Evolutionary conservation across 2,113 vertebrate species (phyloP).

Genomic region (Anarrhichthys ocellatus): DNA sequence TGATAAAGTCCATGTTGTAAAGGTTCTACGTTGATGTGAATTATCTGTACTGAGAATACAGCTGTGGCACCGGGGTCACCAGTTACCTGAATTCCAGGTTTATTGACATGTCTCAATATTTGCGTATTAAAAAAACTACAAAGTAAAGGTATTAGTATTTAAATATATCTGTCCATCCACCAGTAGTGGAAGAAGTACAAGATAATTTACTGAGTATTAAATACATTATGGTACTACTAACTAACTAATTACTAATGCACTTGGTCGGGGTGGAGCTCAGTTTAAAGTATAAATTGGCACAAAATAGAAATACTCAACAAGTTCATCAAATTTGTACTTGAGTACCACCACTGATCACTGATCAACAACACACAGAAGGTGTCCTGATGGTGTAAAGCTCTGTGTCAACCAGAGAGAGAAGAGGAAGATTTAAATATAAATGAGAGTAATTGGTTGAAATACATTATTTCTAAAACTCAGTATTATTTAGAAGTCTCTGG

Average conservation of each 20-base stretch:
- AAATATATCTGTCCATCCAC: no score
- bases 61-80: not conserved
- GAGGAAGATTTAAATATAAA: not conserved
- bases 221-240: not conserved
- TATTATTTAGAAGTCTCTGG: not conserved
- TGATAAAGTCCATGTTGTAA: not conserved
- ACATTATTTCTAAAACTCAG: not conserved
- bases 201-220: not conserved
- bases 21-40: not conserved
- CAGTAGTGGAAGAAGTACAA: not conserved
- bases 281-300: no score
- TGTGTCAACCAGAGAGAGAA: no score
- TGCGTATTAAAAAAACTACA: no score
- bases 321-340: not conserved
- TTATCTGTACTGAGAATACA: not conserved
- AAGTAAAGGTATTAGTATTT: no score
- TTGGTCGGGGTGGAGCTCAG: not conserved
- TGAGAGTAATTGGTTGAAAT: not conserved
- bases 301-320: no score
- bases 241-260: not conserved
- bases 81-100: not conserved
- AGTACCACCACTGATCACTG: not conserved
- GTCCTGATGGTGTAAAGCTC: not conserved
- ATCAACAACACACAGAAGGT: not conserved
- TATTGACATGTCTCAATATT: not conserved